Percentiles rank a stretch among this genome's conserved stretches.
Conservation (phyloP, 2,888 invertebrate genomes). For the Drosophila mulleri region DNA sequence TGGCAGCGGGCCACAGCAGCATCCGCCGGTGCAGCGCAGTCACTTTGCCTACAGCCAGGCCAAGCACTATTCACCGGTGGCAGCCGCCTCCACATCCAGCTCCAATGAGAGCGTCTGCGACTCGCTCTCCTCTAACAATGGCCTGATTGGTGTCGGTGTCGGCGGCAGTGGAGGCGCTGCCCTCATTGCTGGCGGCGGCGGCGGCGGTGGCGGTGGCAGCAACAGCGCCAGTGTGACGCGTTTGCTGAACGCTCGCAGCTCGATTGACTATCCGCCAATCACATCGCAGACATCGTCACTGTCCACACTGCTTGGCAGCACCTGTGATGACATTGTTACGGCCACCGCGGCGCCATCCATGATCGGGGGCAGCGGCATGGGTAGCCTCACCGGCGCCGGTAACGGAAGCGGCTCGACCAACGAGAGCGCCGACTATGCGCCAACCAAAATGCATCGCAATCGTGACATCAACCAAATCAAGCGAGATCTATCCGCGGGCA, state of each 20-base stretch:
- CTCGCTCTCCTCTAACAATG: slow-evolving; percentile 87
- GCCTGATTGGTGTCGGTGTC: slow-evolving; percentile 83
- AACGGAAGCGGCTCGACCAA: slow-evolving; percentile 64
- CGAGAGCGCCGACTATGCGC: slow-evolving; percentile 82
- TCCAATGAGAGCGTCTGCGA: slow-evolving; percentile 94
- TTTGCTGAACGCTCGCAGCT: slow-evolving; percentile 71
- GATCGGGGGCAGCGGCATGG: slow-evolving; percentile 71
- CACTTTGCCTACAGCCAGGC: slow-evolving; percentile 81
- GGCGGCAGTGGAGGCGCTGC: slow-evolving; percentile 30
- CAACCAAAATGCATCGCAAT: slow-evolving; percentile 87
- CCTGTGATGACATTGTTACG: slow-evolving; percentile 83
- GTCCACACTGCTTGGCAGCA: slow-evolving; percentile 78
- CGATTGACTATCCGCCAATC: slow-evolving; percentile 81
- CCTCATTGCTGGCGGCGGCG: slow-evolving; percentile 17
- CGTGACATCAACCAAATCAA: slow-evolving; percentile 85
- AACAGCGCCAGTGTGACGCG: slow-evolving; percentile 60
- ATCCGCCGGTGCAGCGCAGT: slow-evolving; percentile 78
- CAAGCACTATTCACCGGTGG: slow-evolving; percentile 83
- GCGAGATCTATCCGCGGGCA: slow-evolving; percentile 83
- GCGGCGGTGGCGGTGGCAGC: slow-evolving; percentile 6
- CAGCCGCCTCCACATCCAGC: slow-evolving; percentile 89
- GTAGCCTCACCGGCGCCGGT: slow-evolving; percentile 61
- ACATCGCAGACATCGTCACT: slow-evolving; percentile 82
- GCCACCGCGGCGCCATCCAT: slow-evolving; percentile 81
- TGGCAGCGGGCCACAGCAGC: slow-evolving; percentile 70